Evolutionary conservation across 1,140 invertebrate genomes (phyloP), one percentile per base, ranked within the genome.

Genomic region (Pinna nobilis): DNA sequence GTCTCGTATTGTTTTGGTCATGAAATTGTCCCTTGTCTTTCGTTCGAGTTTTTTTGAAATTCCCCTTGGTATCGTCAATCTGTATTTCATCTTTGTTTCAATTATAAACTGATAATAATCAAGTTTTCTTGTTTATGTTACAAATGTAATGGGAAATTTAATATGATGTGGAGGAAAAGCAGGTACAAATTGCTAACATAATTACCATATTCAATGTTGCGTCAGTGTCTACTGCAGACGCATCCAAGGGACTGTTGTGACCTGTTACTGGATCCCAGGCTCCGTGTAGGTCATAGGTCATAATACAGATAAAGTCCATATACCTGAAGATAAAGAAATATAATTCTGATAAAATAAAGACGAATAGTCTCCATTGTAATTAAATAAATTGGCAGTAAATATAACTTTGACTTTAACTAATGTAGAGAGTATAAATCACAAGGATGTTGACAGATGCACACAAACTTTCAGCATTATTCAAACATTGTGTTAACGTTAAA

Each of bases 231-330:
- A 55, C 73, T 49, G 83, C 81, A 13, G 77, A 70, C 2, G 81
- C 41, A 70, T 84, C 85, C 0, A 90, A 81, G 3, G 88, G 86
- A 37, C 88, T 84, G 59, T 89, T 84, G 70, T 89, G 88, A 0
- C 87, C 88, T 9, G 96, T 96, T 87, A 95, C 94, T 25, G 94
- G 94, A 84, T 97, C 96, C 96, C 96, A 97, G 89, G 96, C 95
- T 9, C 96, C 96, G 86, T 97, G 96, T 86, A 97, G 95, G 90
- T 98, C 94, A 90, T 98, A 92, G 94, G 98, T 79, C 90, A 91
- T 91, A 18, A 98, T 91, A 90, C 98, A 98, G 89, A 99, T 94
- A 91, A 97, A 98, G 90, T 99, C 97, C 71, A 98, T 88, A 88
- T 97, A 93, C 83, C 94, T 95, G 88, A 47, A 44, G 30, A 30